phyloP scores from a whole-genome alignment of 2,888 invertebrate genomes.

The Candidula unifasciata region DNA sequence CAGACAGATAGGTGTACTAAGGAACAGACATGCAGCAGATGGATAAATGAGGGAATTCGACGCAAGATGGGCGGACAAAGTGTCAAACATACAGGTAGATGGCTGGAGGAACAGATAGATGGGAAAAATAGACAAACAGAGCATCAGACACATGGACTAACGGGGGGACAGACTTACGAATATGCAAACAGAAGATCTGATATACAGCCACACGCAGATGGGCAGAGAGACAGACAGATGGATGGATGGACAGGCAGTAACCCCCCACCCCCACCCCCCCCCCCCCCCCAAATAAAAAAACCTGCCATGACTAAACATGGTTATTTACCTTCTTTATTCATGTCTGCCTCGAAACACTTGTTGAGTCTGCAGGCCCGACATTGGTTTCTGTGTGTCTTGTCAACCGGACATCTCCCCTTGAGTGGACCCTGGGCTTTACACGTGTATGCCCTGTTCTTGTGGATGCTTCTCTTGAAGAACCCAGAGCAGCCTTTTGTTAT shows the following conservation, averaged over 20 bases:
- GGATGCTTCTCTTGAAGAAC: slow-evolving; percentile 88
- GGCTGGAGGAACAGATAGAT: not conserved
- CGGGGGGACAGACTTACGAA: not conserved
- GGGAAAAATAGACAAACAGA: not conserved
- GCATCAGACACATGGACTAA: not conserved
- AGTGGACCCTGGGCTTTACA: slow-evolving; percentile 94
- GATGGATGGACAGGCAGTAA: not conserved
- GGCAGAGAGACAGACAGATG: not conserved
- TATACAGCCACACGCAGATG: not conserved
- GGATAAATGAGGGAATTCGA: too few relatives aligned
- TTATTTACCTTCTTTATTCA: slow-evolving; percentile 94
- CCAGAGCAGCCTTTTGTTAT: slow-evolving; percentile 73
- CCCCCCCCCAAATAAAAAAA: not conserved
- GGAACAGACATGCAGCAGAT: too few relatives aligned
- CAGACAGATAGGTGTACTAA: too few relatives aligned
- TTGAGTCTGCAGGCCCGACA: slow-evolving; percentile 94
- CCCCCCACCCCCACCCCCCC: too few relatives aligned
- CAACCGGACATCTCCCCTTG: slow-evolving; percentile 91
- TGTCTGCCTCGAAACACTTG: slow-evolving; percentile 93
- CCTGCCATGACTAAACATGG: not conserved
- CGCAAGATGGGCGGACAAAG: too few relatives aligned
- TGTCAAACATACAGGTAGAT: too few relatives aligned
- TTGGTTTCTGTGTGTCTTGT: slow-evolving; percentile 97
- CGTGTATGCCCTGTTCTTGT: slow-evolving; percentile 92
- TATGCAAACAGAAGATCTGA: not conserved